Conservation (phyloP, 2,113 vertebrate species). For the Pollachius pollachius region DNA sequence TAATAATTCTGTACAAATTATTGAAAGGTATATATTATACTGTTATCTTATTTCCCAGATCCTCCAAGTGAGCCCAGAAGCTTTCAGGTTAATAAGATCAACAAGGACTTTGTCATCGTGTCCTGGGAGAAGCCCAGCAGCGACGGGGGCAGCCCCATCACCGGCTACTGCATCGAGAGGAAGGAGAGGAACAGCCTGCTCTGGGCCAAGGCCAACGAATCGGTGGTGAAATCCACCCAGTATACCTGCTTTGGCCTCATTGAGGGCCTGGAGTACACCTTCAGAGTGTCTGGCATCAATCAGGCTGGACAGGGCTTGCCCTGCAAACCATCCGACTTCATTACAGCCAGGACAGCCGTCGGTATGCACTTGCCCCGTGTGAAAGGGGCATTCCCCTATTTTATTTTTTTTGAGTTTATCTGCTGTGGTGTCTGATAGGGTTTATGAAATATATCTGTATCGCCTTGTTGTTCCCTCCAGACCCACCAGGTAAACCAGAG, state of each 20-base stretch:
- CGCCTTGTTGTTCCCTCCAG: slow-evolving; percentile 61
- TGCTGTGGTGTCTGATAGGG: background rate
- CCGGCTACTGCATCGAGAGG: slow-evolving; percentile 90
- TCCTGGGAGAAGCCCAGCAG: slow-evolving; percentile 89
- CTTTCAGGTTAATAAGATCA: slow-evolving; percentile 86
- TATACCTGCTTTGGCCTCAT: slow-evolving; percentile 89
- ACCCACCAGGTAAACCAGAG: slow-evolving; percentile 97
- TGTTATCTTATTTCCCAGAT: slow-evolving; percentile 63
- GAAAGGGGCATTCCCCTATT: background rate
- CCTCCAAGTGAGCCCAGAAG: slow-evolving; percentile 93
- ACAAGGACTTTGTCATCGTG: slow-evolving; percentile 91
- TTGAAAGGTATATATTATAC: background rate
- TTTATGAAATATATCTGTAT: slow-evolving; percentile 37
- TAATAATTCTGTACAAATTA: too few relatives aligned
- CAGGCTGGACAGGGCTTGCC: slow-evolving; percentile 92
- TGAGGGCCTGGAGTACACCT: slow-evolving; percentile 94
- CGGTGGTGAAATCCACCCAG: slow-evolving; percentile 84
- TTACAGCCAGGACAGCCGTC: slow-evolving; percentile 88
- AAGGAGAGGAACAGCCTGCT: slow-evolving; percentile 97
- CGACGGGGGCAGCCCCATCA: slow-evolving; percentile 92
- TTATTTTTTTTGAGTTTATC: too few relatives aligned
- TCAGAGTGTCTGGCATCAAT: slow-evolving; percentile 92
- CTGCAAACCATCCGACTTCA: slow-evolving; percentile 92
- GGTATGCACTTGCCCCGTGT: slow-evolving; percentile 68
- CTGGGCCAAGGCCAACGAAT: slow-evolving; percentile 92